phyloP scores from a whole-genome alignment of 2,113 vertebrate genomes.

The Taxidea taxus region DNA sequence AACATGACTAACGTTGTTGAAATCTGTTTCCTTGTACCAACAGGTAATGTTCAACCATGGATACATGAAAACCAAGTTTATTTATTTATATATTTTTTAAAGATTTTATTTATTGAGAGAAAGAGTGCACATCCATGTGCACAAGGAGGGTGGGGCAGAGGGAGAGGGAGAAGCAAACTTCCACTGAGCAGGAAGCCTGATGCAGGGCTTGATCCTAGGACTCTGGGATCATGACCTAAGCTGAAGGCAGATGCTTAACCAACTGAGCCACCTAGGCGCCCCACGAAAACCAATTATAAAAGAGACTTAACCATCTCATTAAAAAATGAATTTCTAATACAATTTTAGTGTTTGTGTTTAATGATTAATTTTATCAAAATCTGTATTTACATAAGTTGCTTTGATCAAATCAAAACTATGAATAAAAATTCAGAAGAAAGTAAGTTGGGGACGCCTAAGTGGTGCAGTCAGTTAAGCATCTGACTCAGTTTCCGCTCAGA shows the following conservation, averaged over 20 bases:
- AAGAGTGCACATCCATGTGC: no score
- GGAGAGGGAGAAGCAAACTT: no score
- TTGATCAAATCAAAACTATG: conserved; percentile 8
- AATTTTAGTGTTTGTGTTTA: not conserved
- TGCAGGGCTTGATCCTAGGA: no score
- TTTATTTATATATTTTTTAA: no score
- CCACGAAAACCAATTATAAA: not conserved
- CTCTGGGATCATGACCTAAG: no score
- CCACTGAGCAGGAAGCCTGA: no score
- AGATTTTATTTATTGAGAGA: no score
- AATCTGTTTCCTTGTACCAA: not conserved
- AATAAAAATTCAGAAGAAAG: conserved; percentile 5
- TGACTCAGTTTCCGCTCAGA: not conserved
- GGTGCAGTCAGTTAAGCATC: not conserved
- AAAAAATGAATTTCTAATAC: not conserved
- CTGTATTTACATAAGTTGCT: not conserved
- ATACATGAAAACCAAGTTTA: not conserved
- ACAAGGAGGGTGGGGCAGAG: no score
- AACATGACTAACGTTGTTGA: not conserved
- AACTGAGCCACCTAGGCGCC: no score
- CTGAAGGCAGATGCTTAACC: no score
- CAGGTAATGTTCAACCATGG: not conserved
- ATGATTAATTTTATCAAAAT: not conserved
- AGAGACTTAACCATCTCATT: not conserved
- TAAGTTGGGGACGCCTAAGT: not conserved